Evolutionary conservation across 2,113 vertebrate species (phyloP), one percentile per base, ranked within the genome.

Genomic region (Ondatra zibethicus): DNA sequence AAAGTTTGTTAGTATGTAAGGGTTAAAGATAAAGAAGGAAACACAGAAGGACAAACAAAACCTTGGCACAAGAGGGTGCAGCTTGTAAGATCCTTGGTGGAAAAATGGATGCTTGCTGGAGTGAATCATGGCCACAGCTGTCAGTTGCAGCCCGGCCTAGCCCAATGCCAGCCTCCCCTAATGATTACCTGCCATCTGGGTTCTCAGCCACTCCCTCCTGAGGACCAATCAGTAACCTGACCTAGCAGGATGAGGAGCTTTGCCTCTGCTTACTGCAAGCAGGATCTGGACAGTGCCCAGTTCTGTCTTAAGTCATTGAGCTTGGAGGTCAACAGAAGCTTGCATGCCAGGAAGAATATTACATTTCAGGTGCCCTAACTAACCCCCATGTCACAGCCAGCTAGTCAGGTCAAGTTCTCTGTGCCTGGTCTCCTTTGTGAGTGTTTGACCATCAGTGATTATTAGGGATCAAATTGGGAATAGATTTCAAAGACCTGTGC

Each of bases 121-220:
- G 55, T 84, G 66, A 87, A 87, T 88, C 92, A 89, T 14, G 89
- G 42, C 23, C 29, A 84, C 91, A 88, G 80, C 63, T 96, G 95
- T 65, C 78, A 31, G 10, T 87, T 65, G 19, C 75, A 84, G 70
- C 84, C 63, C 39, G 13, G 39, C 80, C 68, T 72, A 55, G 63
- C 7, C 31, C 78, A 75, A 50, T 11, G 25, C 23, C 42, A 45
- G 23, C 47, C 63, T 84, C 87, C 31, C 47, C 21, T 82, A 91
- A 80, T 61, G 68, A 93, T 84, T 84, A 95, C 95, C 94, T 94
- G 92, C 84, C 92, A 93, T 92, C 93, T 97, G 96, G 91, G 73
- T 90, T 66, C 70, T 95, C 88, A 70, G 50, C 95, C 88, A 93
- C 88, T 93, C 96, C 94, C 96, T 90, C 65, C 52, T 31, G 68